Conservation (phyloP, 2,113 vertebrate species). For the Athene noctua region DNA sequence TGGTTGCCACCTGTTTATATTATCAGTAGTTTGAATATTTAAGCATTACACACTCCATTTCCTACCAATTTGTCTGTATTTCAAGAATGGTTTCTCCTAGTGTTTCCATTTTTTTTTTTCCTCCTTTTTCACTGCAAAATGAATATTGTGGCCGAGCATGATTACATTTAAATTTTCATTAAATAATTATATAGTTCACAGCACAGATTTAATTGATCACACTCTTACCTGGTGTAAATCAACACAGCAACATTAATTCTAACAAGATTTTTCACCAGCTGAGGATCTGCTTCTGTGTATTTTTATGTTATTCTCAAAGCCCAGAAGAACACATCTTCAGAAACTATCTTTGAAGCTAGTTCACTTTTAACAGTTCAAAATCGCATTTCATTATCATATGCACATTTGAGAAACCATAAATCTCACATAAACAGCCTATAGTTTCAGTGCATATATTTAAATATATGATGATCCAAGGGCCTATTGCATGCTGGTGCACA, state of each 20-base stretch:
- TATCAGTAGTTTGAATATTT: conserved; percentile 55
- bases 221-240: conserved; percentile 51
- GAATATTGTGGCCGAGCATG: not conserved
- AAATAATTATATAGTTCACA: not conserved
- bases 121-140: not conserved
- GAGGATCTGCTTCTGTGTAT: not conserved
- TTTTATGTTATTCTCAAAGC: not conserved
- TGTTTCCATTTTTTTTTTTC: not conserved
- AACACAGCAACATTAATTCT: not conserved
- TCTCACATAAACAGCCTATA: conserved; percentile 4
- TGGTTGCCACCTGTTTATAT: conserved; percentile 57
- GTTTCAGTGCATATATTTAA: conserved; percentile 9
- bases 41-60: conserved; percentile 42
- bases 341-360: not conserved
- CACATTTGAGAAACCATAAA: not conserved
- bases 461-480: not conserved
- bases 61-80: not conserved
- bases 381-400: not conserved
- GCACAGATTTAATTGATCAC: conserved; percentile 32
- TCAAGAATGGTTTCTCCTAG: not conserved
- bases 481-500: not conserved
- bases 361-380: not conserved
- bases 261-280: conserved; percentile 22
- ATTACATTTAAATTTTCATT: conserved; percentile 27
- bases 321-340: not conserved